Conservation (phyloP, 2,113 vertebrate species). For the rat (Rattus norvegicus) region GRCr8 NC_086028.1:11277001-11277500, state of each 20-base stretch:
- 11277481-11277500: neutral
- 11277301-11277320: neutral
- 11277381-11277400: neutral
- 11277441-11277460: neutral
- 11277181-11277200: neutral
- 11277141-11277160: neutral
- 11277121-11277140: neutral
- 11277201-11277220: neutral
- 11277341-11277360: neutral
- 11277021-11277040: neutral
- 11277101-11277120: neutral
- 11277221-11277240: neutral
- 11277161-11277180: neutral
- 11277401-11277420: neutral
- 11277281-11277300: neutral
- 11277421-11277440: neutral
- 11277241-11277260: neutral
- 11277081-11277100: neutral
- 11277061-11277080: neutral
- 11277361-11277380: neutral
- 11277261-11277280: neutral
- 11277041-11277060: neutral
- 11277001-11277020: neutral
- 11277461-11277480: neutral
- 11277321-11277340: neutral